A percentile compares a stretch with the other conserved stretches of the same genome.
Evolutionary conservation across 1,140 invertebrate species (phyloP).

Genomic region (Antheraea mylitta): DNA sequence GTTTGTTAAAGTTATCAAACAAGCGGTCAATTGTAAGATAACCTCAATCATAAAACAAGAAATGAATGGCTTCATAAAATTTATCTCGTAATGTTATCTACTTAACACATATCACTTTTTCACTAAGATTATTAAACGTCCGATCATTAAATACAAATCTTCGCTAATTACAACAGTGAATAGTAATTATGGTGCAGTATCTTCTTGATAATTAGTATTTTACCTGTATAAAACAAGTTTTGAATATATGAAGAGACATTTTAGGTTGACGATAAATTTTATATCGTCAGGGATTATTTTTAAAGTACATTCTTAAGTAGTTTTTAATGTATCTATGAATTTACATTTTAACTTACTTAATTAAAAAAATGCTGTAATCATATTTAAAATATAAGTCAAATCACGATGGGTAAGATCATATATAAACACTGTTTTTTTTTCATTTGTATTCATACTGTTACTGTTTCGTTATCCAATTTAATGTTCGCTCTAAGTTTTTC

Average conservation of each 20-base stretch:
- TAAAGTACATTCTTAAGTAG: neutral
- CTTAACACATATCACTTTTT: slow-evolving; percentile 24
- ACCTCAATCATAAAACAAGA: slow-evolving; percentile 10
- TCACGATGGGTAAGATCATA: too few relatives aligned
- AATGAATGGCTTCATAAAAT: slow-evolving; percentile 23
- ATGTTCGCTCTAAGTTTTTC: too few relatives aligned
- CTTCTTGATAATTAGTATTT: slow-evolving; percentile 25
- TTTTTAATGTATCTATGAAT: too few relatives aligned
- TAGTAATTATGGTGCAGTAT: slow-evolving; percentile 30
- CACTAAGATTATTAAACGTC: slow-evolving; percentile 23
- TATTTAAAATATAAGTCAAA: too few relatives aligned
- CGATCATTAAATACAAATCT: slow-evolving; percentile 43
- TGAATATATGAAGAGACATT: neutral
- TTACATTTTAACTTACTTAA: too few relatives aligned
- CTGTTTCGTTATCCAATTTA: too few relatives aligned
- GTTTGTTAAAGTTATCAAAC: slow-evolving; percentile 2
- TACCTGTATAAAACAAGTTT: slow-evolving; percentile 6
- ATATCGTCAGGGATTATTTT: neutral
- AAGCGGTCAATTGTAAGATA: neutral
- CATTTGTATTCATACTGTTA: too few relatives aligned
- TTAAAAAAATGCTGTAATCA: too few relatives aligned
- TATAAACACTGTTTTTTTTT: too few relatives aligned
- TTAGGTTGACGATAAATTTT: neutral
- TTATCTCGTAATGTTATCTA: slow-evolving; percentile 26
- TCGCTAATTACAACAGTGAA: slow-evolving; percentile 39